Evolutionary conservation across 2,797 vertebrate species (phyloP).

Genomic region (Bradypodion ventrale): DNA sequence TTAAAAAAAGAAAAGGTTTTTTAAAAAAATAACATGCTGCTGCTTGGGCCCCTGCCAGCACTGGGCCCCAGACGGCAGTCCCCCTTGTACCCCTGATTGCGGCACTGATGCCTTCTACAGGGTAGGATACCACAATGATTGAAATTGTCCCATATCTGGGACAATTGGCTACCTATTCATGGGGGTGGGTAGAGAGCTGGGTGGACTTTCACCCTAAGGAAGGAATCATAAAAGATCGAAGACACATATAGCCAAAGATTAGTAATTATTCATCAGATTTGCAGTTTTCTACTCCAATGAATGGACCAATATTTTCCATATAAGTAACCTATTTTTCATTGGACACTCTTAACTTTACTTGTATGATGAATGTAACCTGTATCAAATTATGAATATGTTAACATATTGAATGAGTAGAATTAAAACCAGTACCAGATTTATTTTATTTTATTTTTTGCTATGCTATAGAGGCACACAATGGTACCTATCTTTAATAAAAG

Average conservation of each 20-base stretch:
- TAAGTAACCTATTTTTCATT: slow-evolving; percentile 68
- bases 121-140: background rate
- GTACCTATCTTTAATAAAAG: no score
- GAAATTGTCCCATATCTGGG: background rate
- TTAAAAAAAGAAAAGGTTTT: no score
- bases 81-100: no score
- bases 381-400: slow-evolving; percentile 84
- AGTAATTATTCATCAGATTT: slow-evolving; percentile 55
- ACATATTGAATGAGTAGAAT: slow-evolving; percentile 80
- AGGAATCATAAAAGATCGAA: slow-evolving; percentile 34
- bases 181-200: slow-evolving; percentile 1
- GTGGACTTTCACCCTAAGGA: slow-evolving; percentile 22
- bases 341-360: slow-evolving; percentile 76
- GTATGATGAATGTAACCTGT: slow-evolving; percentile 80
- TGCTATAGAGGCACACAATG: slow-evolving; percentile 84
- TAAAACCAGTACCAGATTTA: slow-evolving; percentile 87
- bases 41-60: no score
- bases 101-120: fast-evolving
- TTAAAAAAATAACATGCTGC: no score
- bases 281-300: slow-evolving; percentile 57
- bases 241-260: slow-evolving; percentile 37
- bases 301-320: slow-evolving; percentile 71
- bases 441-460: no score
- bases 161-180: slow-evolving; percentile 23
- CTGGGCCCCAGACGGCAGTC: no score